Percentiles rank a stretch among this genome's conserved stretches.
phyloP scores from a whole-genome alignment of 2,113 vertebrate genomes.

The Diadophis punctatus region DNA sequence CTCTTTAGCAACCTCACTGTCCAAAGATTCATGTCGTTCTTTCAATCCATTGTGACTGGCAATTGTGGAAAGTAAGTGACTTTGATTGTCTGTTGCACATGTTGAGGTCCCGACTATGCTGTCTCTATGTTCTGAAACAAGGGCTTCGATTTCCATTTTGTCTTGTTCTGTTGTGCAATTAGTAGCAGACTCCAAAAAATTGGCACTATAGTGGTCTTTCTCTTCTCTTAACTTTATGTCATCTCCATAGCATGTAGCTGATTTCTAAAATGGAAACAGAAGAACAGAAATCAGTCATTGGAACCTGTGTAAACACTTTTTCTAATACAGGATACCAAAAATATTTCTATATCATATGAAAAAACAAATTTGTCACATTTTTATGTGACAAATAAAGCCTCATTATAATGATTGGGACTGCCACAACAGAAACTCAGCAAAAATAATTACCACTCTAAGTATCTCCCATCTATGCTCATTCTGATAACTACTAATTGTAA shows the following conservation, averaged over 20 bases:
- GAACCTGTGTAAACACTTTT: background rate
- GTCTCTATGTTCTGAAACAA: constrained; percentile 71
- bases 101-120: constrained; percentile 64
- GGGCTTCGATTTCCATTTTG: constrained; percentile 87
- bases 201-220: constrained; percentile 78
- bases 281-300: constrained; percentile 39
- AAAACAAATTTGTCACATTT: constrained; percentile 20
- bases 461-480: background rate
- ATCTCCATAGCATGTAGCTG: constrained; percentile 80
- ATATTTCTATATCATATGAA: constrained; percentile 32
- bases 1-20: constrained; percentile 88
- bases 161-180: constrained; percentile 70
- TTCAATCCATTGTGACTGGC: constrained; percentile 73
- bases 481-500: background rate
- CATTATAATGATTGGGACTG: constrained; percentile 1
- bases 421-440: background rate
- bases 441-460: background rate
- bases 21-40: constrained; percentile 76
- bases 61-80: constrained; percentile 66
- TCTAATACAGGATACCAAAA: background rate
- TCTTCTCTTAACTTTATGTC: constrained; percentile 75
- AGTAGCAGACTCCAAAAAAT: constrained; percentile 77
- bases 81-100: constrained; percentile 64
- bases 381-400: background rate
- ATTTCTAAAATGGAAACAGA: constrained; percentile 75